Base-by-base conservation (phyloP, 2,888 invertebrate species). In the Chalcis sispes region DNA sequence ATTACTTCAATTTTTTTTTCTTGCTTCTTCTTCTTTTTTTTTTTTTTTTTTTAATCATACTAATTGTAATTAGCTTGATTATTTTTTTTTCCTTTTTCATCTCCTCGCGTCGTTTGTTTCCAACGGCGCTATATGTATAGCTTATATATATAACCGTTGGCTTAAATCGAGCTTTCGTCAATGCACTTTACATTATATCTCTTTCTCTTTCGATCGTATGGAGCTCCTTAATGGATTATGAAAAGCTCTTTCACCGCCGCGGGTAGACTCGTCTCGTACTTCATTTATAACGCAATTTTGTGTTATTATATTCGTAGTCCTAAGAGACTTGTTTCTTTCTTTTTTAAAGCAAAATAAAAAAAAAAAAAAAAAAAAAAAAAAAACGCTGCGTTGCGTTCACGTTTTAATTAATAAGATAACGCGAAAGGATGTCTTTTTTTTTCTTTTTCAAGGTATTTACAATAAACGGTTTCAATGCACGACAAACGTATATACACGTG, bases 31-130 rank as follows among this genome's bases (percentile, higher is more conserved):
- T 42, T 23, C 8, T n/a, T 25, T 18, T 32, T 23, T 36, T 15
- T 42, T 27, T 13, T 32, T 40, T 36, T 70, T 72, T 73, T 74
- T 77, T 54, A 77, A 77, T 77, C 74, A 50, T 20, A 56, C 71
- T 77, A 77, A 77, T 77, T 77, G 77, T 77, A 77, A 77, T 77
- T 77, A 77, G 77, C 77, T 77, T 77, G 74, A 77, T 77, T 75
- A 77, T 77, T 77, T 36, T 36, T 36, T 36, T 36, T 36, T 36
- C 10, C 77, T 75, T 36, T 71, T 58, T 67, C 50, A 36, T 32
- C 54, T 42, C 23, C 29, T 64, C 64, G 42, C 15, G 50, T 25
- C 48, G 48, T 8, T n/a, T n/a, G 48, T 8, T 58, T 32, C 1
- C 42, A 42, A 42, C 15, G 32, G 20, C 62, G 62, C 10, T 36